A percentile compares a stretch with the other conserved stretches of the same genome.
phyloP scores from a whole-genome alignment of 2,113 vertebrate species.

The Epinephelus cyanopodus region DNA sequence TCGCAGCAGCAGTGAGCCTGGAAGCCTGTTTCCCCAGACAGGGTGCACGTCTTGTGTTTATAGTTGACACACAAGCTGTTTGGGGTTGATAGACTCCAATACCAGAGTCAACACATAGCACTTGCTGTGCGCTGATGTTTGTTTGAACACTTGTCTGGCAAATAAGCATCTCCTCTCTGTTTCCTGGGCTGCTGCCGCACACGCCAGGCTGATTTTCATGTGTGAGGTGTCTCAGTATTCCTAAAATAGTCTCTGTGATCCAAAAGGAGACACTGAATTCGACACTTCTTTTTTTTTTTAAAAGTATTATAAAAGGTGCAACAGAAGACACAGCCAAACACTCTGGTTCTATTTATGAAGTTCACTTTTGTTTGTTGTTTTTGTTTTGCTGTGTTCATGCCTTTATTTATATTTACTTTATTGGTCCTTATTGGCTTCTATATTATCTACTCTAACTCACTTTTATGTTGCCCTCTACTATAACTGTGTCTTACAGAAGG shows the following conservation, averaged over 20 bases:
- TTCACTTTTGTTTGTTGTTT: too few relatives aligned
- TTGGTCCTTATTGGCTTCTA: too few relatives aligned
- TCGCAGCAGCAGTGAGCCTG: slow-evolving; percentile 16
- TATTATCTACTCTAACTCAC: too few relatives aligned
- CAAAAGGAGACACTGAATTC: not conserved
- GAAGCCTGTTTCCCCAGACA: slow-evolving; percentile 41
- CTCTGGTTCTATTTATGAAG: too few relatives aligned
- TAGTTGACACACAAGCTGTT: slow-evolving; percentile 76
- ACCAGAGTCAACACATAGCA: slow-evolving; percentile 64
- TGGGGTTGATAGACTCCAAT: slow-evolving; percentile 74
- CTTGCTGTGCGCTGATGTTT: slow-evolving; percentile 52
- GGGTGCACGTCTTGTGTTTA: slow-evolving; percentile 67
- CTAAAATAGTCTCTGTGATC: not conserved
- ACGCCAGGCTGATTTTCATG: not conserved
- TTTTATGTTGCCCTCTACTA: too few relatives aligned
- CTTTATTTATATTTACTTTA: too few relatives aligned
- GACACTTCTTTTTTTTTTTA: not conserved
- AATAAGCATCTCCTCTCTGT: slow-evolving; percentile 34
- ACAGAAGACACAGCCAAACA: not conserved
- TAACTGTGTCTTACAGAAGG: too few relatives aligned
- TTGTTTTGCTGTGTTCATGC: too few relatives aligned
- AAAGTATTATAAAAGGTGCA: not conserved
- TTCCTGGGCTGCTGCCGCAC: slow-evolving; percentile 25
- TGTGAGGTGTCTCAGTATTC: not conserved
- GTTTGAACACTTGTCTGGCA: slow-evolving; percentile 62